A percentile compares a stretch with the other conserved stretches of the same genome.
Conservation (phyloP, 2,113 vertebrate genomes). For the Microtus ochrogaster region DNA sequence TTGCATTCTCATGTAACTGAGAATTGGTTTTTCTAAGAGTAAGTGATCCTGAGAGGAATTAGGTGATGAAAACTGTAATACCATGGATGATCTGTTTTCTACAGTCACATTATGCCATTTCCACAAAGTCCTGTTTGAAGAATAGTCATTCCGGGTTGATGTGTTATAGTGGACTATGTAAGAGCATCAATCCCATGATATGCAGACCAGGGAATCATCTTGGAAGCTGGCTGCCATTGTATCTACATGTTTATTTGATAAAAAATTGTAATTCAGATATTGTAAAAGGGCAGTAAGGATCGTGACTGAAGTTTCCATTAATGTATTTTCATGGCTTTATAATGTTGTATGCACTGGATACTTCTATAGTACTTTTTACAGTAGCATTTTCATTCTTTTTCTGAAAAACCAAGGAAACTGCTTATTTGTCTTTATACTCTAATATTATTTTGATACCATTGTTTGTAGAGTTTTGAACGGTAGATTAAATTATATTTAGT, state of each 20-base stretch:
- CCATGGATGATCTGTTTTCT: neutral
- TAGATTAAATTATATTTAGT: neutral
- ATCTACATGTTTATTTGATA: neutral
- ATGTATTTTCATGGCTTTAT: neutral
- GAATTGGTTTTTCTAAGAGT: neutral
- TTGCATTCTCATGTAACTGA: neutral
- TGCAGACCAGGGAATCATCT: neutral
- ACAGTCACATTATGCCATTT: neutral
- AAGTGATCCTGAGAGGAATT: neutral
- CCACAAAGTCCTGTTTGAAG: slow-evolving; percentile 16
- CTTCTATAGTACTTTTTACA: neutral
- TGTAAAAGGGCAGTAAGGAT: neutral
- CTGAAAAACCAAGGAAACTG: neutral
- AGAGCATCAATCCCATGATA: neutral
- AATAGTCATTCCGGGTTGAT: neutral
- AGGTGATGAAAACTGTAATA: neutral
- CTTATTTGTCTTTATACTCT: neutral
- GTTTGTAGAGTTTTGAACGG: neutral
- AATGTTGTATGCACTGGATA: neutral
- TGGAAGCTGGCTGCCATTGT: neutral
- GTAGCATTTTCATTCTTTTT: neutral
- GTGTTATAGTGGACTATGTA: neutral
- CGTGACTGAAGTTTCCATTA: neutral
- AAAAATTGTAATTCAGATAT: neutral
- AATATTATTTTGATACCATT: neutral